Evolutionary conservation across 1,140 invertebrate genomes (phyloP).

Genomic region (Condylostylus longicornis): DNA sequence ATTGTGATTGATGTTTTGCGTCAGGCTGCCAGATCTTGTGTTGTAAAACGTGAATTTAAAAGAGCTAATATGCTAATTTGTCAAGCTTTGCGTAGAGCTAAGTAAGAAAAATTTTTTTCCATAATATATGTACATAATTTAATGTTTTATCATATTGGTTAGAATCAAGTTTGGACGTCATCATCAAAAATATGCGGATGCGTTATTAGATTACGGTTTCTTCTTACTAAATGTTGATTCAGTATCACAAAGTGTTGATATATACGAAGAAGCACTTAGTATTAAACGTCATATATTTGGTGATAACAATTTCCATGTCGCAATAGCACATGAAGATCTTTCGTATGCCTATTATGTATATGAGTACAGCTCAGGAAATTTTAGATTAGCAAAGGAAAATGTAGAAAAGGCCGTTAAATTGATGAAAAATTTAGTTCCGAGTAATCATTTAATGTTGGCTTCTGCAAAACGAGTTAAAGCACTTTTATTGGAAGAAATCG

Average conservation of each 20-base stretch:
- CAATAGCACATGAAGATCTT: constrained; percentile 74
- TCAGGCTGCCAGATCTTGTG: constrained; percentile 70
- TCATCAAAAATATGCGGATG: constrained; percentile 69
- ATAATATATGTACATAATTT: no score
- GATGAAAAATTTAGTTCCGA: constrained; percentile 59
- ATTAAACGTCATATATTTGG: constrained; percentile 66
- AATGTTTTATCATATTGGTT: constrained; percentile 1
- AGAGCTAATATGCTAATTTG: constrained; percentile 65
- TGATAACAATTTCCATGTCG: constrained; percentile 69
- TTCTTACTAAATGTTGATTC: constrained; percentile 81
- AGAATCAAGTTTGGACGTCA: constrained; percentile 41
- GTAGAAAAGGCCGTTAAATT: constrained; percentile 69
- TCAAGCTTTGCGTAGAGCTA: constrained; percentile 60
- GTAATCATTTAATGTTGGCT: constrained; percentile 68
- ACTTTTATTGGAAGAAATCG: constrained; percentile 83
- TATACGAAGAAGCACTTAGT: constrained; percentile 66
- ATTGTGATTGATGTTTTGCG: constrained; percentile 64
- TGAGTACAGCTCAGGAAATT: constrained; percentile 78
- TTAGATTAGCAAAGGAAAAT: constrained; percentile 62
- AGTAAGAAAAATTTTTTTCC: constrained; percentile 33
- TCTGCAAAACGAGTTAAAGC: constrained; percentile 83
- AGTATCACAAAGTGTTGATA: constrained; percentile 60
- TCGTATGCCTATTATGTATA: constrained; percentile 83
- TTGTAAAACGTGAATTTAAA: constrained; percentile 67
- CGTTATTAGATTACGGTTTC: constrained; percentile 75